phyloP scores from a whole-genome alignment of 2,797 vertebrate species.

The Amazona finschi region DNA sequence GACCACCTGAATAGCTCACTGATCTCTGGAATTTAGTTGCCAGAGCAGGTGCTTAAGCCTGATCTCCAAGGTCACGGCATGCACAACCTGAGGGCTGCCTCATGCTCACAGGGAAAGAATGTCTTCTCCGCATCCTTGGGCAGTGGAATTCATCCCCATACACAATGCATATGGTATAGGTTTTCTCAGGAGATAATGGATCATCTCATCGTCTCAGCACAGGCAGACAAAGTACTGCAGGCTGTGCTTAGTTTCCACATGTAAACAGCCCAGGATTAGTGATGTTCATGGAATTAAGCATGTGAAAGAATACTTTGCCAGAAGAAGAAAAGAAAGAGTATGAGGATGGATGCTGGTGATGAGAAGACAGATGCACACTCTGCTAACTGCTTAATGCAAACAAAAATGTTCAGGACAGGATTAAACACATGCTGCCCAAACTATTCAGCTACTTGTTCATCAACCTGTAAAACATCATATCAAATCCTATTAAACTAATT shows the following conservation, averaged over 20 bases:
- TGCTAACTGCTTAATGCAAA: neutral
- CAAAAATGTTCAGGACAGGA: neutral
- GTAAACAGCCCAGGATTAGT: neutral
- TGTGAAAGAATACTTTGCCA: neutral
- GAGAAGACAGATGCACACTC: neutral
- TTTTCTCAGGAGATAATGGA: neutral
- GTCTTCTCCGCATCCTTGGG: neutral
- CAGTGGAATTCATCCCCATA: neutral
- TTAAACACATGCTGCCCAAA: neutral
- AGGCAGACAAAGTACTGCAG: neutral
- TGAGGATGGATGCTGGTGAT: neutral
- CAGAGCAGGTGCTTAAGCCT: neutral
- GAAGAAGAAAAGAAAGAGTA: neutral
- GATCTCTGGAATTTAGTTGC: neutral
- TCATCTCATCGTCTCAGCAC: neutral
- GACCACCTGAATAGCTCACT: neutral
- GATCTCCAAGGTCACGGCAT: neutral
- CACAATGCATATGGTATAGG: accelerated
- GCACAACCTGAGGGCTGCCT: accelerated
- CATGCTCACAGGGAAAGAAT: neutral
- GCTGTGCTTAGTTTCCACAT: neutral
- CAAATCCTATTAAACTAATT: neutral
- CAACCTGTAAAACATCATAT: neutral
- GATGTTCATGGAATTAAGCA: neutral
- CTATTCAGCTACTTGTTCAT: neutral